Percentiles rank a stretch among this genome's conserved stretches.
Conservation (phyloP, 2,797 vertebrate genomes). For the Australoheros facetus region DNA sequence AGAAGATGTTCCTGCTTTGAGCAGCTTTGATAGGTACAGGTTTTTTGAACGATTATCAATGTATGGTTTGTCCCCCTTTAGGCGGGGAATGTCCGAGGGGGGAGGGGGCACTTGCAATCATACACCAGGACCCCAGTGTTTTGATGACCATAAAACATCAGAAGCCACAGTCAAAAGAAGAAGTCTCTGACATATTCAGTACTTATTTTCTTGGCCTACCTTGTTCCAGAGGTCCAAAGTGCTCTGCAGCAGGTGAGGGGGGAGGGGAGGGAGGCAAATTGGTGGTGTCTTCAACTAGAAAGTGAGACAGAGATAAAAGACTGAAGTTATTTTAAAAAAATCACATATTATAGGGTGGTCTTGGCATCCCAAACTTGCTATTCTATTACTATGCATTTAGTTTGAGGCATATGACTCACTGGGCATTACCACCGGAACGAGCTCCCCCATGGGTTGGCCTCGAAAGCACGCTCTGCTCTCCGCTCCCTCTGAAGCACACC, state of each 20-base stretch:
- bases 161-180: slow-evolving; percentile 31
- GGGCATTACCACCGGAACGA: neutral
- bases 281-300: slow-evolving; percentile 88
- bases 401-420: neutral
- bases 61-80: slow-evolving; percentile 42
- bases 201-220: slow-evolving; percentile 79
- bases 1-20: slow-evolving; percentile 52
- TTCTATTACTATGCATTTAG: neutral
- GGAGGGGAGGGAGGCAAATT: slow-evolving; percentile 98
- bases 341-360: neutral
- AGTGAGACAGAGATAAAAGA: neutral
- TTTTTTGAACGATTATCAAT: slow-evolving; percentile 24
- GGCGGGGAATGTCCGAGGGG: slow-evolving; percentile 4
- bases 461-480: neutral
- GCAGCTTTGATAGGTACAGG: slow-evolving; percentile 24
- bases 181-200: slow-evolving; percentile 22
- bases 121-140: slow-evolving; percentile 28
- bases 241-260: slow-evolving; percentile 94
- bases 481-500: neutral
- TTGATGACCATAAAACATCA: slow-evolving; percentile 27
- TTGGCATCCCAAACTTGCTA: neutral
- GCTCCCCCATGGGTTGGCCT: neutral
- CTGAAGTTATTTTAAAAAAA: neutral
- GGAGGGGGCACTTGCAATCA: slow-evolving; percentile 5
- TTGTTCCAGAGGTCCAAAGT: slow-evolving; percentile 90